Evolutionary conservation across 2,797 vertebrate genomes (phyloP).

Genomic region (Gorsachius magnificus): DNA sequence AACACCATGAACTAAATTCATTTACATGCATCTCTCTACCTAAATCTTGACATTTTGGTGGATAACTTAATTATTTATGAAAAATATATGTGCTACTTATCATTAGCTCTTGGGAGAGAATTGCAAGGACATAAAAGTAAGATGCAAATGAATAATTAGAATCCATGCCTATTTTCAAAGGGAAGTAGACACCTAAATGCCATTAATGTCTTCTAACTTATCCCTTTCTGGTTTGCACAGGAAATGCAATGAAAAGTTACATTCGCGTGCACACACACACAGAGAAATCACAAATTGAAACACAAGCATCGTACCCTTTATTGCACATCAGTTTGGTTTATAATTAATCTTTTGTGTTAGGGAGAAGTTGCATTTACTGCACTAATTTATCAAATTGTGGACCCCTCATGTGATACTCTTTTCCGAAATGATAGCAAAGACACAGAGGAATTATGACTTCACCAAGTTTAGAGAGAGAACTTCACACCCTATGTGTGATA

Average conservation of each 20-base stretch:
- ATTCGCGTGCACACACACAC: not conserved
- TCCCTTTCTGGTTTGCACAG: not conserved
- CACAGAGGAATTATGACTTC: accelerated
- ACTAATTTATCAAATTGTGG: not conserved
- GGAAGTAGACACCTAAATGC: not conserved
- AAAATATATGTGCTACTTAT: not conserved
- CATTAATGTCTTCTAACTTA: not conserved
- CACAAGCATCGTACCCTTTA: not conserved
- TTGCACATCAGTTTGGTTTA: not conserved
- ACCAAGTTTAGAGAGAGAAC: not conserved
- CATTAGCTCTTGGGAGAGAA: not conserved
- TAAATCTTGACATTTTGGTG: not conserved
- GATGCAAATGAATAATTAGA: not conserved
- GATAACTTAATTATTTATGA: not conserved
- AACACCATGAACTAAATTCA: not conserved
- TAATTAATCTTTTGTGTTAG: not conserved
- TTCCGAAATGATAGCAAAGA: not conserved
- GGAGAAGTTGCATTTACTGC: not conserved
- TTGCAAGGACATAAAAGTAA: not conserved
- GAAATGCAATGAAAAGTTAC: not conserved
- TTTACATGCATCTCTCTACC: not conserved
- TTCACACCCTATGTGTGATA: not conserved
- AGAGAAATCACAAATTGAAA: not conserved
- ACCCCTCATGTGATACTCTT: not conserved
- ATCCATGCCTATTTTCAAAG: not conserved